These are phyloP conservation scores for Eclectus roratus DNA, from an alignment of 2,113 vertebrate species.

Conservation along the genomic window DNA sequence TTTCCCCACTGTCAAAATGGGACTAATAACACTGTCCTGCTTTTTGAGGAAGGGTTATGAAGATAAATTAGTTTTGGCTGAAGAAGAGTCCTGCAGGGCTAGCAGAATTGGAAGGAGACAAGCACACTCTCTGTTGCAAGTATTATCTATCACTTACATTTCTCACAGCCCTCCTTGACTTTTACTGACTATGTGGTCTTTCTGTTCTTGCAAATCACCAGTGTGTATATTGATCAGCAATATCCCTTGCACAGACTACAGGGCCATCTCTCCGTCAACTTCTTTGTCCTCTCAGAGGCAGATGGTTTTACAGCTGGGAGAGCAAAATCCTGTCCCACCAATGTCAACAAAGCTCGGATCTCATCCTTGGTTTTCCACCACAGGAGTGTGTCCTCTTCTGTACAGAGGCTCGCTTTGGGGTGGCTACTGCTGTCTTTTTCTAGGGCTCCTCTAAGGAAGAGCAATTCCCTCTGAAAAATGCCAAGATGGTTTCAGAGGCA, in stretches of 20 bases:
- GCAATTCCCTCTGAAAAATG: not conserved
- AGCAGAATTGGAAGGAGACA: conserved; percentile 46
- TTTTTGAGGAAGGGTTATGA: conserved; percentile 55
- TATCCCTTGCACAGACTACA: not conserved
- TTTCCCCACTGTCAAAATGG: conserved; percentile 57
- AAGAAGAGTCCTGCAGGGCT: conserved; percentile 54
- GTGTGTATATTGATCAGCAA: not conserved
- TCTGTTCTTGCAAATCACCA: conserved; percentile 27
- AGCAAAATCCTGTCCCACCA: not conserved
- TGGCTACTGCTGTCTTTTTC: not conserved
- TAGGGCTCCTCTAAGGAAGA: not conserved
- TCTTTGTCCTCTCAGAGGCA: not conserved
- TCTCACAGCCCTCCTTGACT: conserved; percentile 35
- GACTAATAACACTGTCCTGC: conserved; percentile 51
- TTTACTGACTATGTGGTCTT: conserved; percentile 12
- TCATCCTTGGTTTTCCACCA: not conserved
- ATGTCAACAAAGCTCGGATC: not conserved
- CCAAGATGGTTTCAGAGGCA: not conserved
- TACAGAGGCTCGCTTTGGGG: not conserved
- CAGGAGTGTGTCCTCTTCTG: not conserved
- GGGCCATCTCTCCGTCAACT: not conserved
- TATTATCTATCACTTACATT: conserved; percentile 47
- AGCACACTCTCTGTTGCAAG: conserved; percentile 14
- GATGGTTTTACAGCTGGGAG: not conserved
- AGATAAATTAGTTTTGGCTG: conserved; percentile 57